Percentiles rank a stretch among this genome's conserved stretches.
Evolutionary conservation across 2,113 vertebrate genomes (phyloP).

Genomic region (Petaurus breviceps): DNA sequence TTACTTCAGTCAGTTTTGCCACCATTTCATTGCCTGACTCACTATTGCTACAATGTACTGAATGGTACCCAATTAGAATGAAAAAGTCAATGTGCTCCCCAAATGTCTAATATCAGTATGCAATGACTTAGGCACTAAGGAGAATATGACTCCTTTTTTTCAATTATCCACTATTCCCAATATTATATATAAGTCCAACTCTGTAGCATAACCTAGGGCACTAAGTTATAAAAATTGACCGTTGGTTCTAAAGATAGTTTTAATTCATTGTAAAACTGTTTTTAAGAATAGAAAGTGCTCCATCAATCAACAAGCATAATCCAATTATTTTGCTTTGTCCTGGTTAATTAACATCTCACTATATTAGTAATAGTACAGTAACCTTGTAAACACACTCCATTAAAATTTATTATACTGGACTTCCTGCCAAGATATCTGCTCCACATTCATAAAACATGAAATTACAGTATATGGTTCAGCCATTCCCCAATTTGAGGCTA

Average conservation of each 20-base stretch:
- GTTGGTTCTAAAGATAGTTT: background rate
- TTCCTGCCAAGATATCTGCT: background rate
- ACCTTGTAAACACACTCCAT: background rate
- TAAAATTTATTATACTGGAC: background rate
- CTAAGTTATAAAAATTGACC: background rate
- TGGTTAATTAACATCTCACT: background rate
- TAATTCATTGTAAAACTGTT: background rate
- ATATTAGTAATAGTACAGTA: background rate
- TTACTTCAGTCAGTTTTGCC: background rate
- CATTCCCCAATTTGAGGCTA: background rate
- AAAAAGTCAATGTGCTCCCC: background rate
- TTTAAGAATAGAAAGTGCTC: background rate
- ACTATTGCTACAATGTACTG: background rate
- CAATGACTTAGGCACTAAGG: background rate
- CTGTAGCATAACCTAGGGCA: background rate
- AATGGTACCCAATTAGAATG: background rate
- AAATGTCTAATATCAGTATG: background rate
- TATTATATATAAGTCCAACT: background rate
- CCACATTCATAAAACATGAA: background rate
- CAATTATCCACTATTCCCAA: background rate
- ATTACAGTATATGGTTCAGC: background rate
- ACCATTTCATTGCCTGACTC: background rate
- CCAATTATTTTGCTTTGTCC: background rate
- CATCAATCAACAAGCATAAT: background rate
- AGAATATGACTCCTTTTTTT: background rate